A percentile compares a stretch with the other conserved stretches of the same genome.
Conservation (phyloP, 2,888 invertebrate genomes). For the Aporophyla lueneburgensis region DNA sequence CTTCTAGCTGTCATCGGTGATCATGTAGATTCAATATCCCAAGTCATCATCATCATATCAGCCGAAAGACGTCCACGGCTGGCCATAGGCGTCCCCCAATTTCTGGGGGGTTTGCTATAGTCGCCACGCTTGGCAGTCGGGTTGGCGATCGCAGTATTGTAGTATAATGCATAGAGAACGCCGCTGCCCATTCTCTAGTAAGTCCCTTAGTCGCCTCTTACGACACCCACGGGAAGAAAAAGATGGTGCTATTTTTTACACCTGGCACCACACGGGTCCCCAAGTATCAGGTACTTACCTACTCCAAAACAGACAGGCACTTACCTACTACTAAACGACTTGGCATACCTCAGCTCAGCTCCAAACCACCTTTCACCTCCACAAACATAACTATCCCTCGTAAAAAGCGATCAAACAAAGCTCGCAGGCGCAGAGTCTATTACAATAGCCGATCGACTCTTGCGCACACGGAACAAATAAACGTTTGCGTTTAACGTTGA, state of each 20-base stretch:
- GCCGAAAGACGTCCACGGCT: too few species aligned
- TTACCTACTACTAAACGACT: not conserved
- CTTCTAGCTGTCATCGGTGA: not conserved
- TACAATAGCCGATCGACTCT: conserved; percentile 54
- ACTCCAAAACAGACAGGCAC: not conserved
- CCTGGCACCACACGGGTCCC: too few species aligned
- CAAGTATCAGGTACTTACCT: not conserved
- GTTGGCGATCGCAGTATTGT: too few species aligned
- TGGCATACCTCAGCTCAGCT: not conserved
- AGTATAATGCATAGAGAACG: too few species aligned
- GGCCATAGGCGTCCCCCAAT: too few species aligned
- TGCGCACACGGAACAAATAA: conserved; percentile 58
- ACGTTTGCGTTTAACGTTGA: conserved; percentile 59
- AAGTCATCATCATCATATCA: too few species aligned
- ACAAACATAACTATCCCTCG: conserved; percentile 17
- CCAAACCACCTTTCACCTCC: not conserved
- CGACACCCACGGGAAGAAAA: too few species aligned
- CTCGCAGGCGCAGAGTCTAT: conserved; percentile 44
- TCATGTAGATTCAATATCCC: not conserved
- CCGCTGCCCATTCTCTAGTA: too few species aligned
- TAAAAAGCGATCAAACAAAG: conserved; percentile 10
- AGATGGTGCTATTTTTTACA: too few species aligned
- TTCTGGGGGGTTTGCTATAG: too few species aligned
- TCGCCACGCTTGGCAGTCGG: too few species aligned
- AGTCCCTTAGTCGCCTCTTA: too few species aligned